phyloP scores from a whole-genome alignment of 2,797 vertebrate genomes.

The Melanotaenia boesemani region DNA sequence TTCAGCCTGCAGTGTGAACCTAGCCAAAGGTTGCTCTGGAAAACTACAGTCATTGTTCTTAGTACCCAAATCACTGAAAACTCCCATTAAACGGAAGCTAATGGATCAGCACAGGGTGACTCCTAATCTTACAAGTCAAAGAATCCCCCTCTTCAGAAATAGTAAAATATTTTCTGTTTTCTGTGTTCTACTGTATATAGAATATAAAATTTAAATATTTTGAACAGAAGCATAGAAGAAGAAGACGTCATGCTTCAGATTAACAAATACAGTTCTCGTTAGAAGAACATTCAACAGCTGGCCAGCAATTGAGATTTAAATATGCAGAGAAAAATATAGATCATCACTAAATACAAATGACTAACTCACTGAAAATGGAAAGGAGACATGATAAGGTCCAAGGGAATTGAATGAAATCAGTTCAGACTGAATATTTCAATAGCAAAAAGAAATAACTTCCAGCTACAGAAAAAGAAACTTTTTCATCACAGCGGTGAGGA shows the following conservation, averaged over 20 bases:
- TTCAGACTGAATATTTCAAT: conserved; percentile 5
- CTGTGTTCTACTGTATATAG: neutral
- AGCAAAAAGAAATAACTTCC: conserved; percentile 11
- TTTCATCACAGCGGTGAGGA: conserved; percentile 31
- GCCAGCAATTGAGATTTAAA: neutral
- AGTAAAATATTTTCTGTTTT: neutral
- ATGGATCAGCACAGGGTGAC: neutral
- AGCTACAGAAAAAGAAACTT: conserved; percentile 25
- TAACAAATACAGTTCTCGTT: neutral
- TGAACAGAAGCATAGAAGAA: neutral
- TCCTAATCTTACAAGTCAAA: neutral
- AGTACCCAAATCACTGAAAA: neutral
- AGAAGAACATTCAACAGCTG: neutral
- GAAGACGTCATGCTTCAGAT: neutral
- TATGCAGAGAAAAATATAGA: neutral
- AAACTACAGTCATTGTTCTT: no score
- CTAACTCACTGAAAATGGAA: conserved; percentile 7
- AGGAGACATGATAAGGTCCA: conserved; percentile 1
- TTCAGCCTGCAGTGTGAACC: no score
- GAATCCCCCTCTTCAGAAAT: neutral
- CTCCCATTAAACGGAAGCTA: no score
- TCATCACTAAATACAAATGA: neutral
- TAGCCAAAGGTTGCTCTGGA: no score
- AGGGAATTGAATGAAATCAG: conserved; percentile 3
- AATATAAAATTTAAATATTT: neutral